phyloP scores from a whole-genome alignment of 2,888 invertebrate genomes.

The Nomada ruficornis region DNA sequence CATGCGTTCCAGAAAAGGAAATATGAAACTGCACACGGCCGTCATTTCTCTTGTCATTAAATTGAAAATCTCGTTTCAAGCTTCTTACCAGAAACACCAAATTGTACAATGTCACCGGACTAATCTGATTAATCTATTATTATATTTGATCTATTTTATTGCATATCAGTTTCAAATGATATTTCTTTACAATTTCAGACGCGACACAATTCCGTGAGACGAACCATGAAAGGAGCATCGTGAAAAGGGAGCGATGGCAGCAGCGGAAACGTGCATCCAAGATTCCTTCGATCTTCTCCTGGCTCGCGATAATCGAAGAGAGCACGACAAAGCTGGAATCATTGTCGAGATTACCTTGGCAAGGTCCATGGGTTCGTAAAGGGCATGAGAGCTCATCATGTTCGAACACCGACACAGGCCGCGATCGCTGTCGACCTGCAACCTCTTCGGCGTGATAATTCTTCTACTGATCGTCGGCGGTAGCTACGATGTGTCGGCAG shows the following conservation, averaged over 20 bases:
- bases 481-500: slow-evolving; percentile 78
- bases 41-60: too few species aligned
- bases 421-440: slow-evolving; percentile 79
- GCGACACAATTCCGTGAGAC: slow-evolving; percentile 43
- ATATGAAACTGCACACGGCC: too few species aligned
- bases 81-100: too few species aligned
- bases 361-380: slow-evolving; percentile 78
- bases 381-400: slow-evolving; percentile 84
- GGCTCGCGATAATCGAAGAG: slow-evolving; percentile 66
- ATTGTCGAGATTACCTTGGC: slow-evolving; percentile 68
- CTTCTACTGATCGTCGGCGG: slow-evolving; percentile 74
- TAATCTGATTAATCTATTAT: too few species aligned
- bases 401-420: slow-evolving; percentile 80
- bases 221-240: slow-evolving; percentile 73
- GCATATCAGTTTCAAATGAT: neutral
- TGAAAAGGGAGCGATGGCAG: slow-evolving; percentile 77
- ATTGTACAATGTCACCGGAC: too few species aligned
- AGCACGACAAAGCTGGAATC: slow-evolving; percentile 64
- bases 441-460: slow-evolving; percentile 72
- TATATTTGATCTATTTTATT: neutral
- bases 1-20: too few species aligned
- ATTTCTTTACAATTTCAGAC: slow-evolving; percentile 63
- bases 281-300: slow-evolving; percentile 61
- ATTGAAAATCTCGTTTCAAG: too few species aligned
- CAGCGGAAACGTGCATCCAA: slow-evolving; percentile 66